Percentiles rank a stretch among this genome's conserved stretches.
Conservation (phyloP, 1,140 invertebrate genomes). For the Sarcophaga peregrina region DNA sequence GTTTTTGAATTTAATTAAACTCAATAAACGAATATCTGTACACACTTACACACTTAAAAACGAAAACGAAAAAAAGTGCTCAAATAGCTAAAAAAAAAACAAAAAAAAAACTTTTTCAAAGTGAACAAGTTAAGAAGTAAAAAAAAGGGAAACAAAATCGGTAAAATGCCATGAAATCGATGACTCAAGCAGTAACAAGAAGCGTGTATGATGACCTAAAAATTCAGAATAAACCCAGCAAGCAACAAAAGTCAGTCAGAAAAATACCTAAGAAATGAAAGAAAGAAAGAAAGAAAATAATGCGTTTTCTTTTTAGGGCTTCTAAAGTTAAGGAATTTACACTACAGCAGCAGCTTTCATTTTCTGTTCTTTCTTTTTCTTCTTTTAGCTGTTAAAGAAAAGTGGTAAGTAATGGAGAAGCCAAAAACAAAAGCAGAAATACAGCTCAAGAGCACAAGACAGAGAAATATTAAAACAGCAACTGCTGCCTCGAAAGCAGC, state of each 20-base stretch:
- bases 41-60: too few relatives aligned
- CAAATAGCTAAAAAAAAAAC: too few relatives aligned
- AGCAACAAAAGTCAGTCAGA: too few relatives aligned
- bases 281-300: background rate
- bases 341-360: background rate
- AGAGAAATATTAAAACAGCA: background rate
- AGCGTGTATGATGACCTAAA: constrained; percentile 2
- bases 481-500: background rate
- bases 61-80: too few relatives aligned
- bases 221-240: background rate
- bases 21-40: background rate
- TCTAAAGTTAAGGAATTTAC: background rate
- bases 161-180: background rate
- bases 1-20: constrained; percentile 16
- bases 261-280: too few relatives aligned
- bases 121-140: too few relatives aligned
- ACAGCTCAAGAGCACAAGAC: background rate
- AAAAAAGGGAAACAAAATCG: background rate
- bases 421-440: too few relatives aligned
- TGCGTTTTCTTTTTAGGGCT: background rate
- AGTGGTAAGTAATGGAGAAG: too few relatives aligned
- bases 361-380: background rate
- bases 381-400: too few relatives aligned
- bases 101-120: too few relatives aligned
- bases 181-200: background rate